Evolutionary conservation across 2,113 vertebrate genomes (phyloP).

Genomic region (Phylloscopus whistleri): DNA sequence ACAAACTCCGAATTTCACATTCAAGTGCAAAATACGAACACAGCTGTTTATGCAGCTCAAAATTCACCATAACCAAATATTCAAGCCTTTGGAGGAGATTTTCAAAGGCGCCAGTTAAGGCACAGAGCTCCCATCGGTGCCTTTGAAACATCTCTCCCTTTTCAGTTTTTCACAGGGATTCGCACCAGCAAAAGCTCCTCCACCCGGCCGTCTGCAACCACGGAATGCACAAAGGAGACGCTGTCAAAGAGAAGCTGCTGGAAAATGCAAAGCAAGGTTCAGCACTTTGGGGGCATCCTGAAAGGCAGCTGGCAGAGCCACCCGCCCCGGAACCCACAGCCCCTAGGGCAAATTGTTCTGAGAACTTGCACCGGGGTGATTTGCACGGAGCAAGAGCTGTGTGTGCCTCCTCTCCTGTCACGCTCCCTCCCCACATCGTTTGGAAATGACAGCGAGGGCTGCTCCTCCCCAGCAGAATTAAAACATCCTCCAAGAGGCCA

Average conservation of each 20-base stretch:
- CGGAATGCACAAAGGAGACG: background rate
- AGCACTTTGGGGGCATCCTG: background rate
- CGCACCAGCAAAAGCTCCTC: slow-evolving; percentile 28
- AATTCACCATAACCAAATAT: slow-evolving; percentile 15
- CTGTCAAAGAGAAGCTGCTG: slow-evolving; percentile 42
- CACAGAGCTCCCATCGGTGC: background rate
- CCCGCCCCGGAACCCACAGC: rapidly evolving
- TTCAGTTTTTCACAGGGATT: background rate
- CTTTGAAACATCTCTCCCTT: slow-evolving; percentile 15
- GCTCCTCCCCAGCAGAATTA: background rate
- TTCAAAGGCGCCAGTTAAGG: slow-evolving; percentile 8
- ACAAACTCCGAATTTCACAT: background rate
- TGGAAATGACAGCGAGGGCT: background rate
- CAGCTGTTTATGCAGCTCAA: background rate
- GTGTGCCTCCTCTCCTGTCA: rapidly evolving
- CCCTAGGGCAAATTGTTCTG: background rate
- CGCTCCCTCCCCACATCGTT: rapidly evolving
- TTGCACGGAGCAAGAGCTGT: rapidly evolving
- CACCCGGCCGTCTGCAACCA: background rate
- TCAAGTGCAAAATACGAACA: background rate
- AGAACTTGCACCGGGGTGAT: rapidly evolving
- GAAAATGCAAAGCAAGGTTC: background rate
- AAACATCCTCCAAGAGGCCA: background rate
- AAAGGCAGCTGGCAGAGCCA: background rate
- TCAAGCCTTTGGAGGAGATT: slow-evolving; percentile 23